Evolutionary conservation across 2,113 vertebrate species (phyloP).

Genomic region (Ivindomyrus marchei): DNA sequence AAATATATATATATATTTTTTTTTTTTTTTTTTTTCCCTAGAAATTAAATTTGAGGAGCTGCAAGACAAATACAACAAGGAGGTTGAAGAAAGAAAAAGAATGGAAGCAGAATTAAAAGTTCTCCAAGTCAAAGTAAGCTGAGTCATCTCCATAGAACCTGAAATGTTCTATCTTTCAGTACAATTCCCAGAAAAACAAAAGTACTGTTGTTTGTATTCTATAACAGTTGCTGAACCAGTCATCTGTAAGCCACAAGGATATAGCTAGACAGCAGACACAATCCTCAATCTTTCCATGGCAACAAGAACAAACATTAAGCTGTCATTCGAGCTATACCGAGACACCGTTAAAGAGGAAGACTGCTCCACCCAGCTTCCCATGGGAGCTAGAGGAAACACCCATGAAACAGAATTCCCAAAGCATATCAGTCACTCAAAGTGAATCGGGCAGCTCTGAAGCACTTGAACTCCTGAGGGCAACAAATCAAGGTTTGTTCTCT

Average conservation of each 20-base stretch:
- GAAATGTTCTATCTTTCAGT: not conserved
- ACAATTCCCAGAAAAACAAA: not conserved
- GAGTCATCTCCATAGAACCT: not conserved
- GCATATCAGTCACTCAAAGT: conserved; percentile 43
- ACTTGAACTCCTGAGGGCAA: conserved; percentile 62
- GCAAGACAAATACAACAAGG: conserved; percentile 78
- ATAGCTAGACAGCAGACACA: conserved; percentile 77
- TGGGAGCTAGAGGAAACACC: conserved; percentile 67
- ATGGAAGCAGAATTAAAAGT: conserved; percentile 73
- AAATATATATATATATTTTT: not conserved
- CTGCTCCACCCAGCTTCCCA: conserved; percentile 40
- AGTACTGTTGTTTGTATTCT: not conserved
- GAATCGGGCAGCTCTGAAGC: conserved; percentile 47
- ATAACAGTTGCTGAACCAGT: conserved; percentile 60
- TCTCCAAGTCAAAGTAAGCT: conserved; percentile 70
- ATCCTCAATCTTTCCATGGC: conserved; percentile 87
- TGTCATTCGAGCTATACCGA: conserved; percentile 51
- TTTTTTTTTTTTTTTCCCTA: conserved; percentile 39
- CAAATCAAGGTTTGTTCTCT: conserved; percentile 74
- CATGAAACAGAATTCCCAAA: conserved; percentile 43
- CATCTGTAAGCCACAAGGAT: conserved; percentile 68
- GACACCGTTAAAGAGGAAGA: conserved; percentile 65
- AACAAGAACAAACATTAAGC: conserved; percentile 64
- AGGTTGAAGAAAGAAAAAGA: conserved; percentile 75
- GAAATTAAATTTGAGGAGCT: conserved; percentile 72